Evolutionary conservation across 2,888 invertebrate species (phyloP), one percentile per base, ranked within the genome.

Genomic region (Pecten maximus): DNA sequence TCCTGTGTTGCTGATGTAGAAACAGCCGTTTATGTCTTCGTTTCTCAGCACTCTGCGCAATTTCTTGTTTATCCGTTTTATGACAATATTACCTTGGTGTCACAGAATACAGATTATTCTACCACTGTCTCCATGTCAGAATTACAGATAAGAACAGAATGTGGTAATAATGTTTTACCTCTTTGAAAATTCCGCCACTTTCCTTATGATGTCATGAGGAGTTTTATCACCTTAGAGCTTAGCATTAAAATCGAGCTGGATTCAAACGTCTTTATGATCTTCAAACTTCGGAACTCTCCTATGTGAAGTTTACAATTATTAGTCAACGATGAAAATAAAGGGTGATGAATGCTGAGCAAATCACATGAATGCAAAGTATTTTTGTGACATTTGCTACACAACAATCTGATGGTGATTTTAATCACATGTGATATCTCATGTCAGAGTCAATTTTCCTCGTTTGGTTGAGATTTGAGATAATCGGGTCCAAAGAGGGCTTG

Each of bases 401-500:
- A 74, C 10, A 19, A 35, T 35, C 74, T 28, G 10, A 74, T 74
- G 74, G 4, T 74, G 74, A 15, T 74, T 35, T 74, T 74, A 54
- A 10, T 44, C 44, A 28, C 74, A 74, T 23, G 35, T 74, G 28
- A 8, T 74, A 35, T 74, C 88, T 44, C 44, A 91, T 91, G 91
- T 91, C 91, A 87, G 89, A 91, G 93, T 93, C 93, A 91, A 93
- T 96, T 91, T 94, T 94, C 40, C 92, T 95, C n/a, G 92, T 95
- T 60, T 94, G 94, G 88, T 91, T 96, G 50, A 94, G 95, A 88
- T 94, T 96, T 91, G 96, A 96, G 94, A 93, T 95, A 35, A 74
- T 6, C 8, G 74, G 16, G 74, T 28, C 74, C 74, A 54, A 54
- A n/a, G 40, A 54, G 50, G 88, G 28, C 19, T 23, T 88, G 40